Evolutionary conservation across 2,797 vertebrate species (phyloP).

Genomic region (Orientallactaga sibirica): DNA sequence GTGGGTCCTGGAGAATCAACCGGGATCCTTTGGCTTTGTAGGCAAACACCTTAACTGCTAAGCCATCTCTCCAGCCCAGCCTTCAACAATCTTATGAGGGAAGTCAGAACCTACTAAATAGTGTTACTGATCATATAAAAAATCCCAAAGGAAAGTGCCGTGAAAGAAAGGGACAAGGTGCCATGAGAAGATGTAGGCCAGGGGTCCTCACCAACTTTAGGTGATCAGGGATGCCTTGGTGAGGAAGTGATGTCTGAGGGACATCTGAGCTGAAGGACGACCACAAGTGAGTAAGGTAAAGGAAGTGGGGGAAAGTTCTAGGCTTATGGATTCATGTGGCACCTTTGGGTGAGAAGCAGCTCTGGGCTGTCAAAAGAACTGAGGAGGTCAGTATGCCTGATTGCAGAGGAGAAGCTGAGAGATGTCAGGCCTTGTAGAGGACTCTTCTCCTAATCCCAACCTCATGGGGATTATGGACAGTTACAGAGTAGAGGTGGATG

Average conservation of each 20-base stretch:
- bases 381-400: not conserved
- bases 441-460: not conserved
- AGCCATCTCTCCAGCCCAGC: too few species aligned
- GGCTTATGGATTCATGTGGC: not conserved
- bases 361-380: conserved; percentile 10
- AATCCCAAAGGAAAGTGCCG: conserved; percentile 24
- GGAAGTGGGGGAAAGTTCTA: not conserved
- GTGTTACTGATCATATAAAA: not conserved
- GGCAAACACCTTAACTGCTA: too few species aligned
- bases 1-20: too few species aligned
- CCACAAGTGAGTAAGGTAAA: not conserved
- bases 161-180: conserved; percentile 30
- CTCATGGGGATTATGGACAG: not conserved
- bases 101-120: conserved; percentile 43
- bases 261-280: not conserved
- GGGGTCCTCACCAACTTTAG: conserved; percentile 6
- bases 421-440: not conserved
- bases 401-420: not conserved
- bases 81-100: not conserved
- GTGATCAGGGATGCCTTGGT: not conserved
- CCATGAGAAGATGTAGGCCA: not conserved
- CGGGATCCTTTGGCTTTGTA: too few species aligned
- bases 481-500: not conserved
- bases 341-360: not conserved
- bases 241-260: not conserved